Evolutionary conservation across 1,140 invertebrate genomes (phyloP).

Genomic region (fruit fly (Drosophila melanogaster)): DNA sequence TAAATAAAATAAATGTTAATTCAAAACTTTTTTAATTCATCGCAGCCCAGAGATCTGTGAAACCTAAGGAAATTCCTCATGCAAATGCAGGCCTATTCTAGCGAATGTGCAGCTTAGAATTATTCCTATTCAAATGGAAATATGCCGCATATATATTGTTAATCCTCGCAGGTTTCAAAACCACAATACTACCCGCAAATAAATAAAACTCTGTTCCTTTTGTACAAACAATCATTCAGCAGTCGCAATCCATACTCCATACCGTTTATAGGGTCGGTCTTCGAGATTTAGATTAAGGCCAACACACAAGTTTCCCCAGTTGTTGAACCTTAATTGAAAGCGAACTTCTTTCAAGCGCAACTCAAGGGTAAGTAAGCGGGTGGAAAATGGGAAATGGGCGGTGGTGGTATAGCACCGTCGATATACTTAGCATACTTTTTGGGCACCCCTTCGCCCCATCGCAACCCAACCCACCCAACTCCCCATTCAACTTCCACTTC

Average conservation of each 20-base stretch:
- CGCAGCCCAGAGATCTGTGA: background rate
- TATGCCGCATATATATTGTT: background rate
- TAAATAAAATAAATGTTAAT: slow-evolving; percentile 7
- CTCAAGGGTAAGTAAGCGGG: slow-evolving; percentile 3
- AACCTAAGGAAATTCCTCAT: background rate
- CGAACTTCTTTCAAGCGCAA: slow-evolving; percentile 29
- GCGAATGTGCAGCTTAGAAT: background rate
- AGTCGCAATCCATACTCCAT: slow-evolving; percentile 22
- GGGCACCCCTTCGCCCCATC: slow-evolving; percentile 8
- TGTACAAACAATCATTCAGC: slow-evolving; percentile 14
- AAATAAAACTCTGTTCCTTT: background rate
- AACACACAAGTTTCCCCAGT: slow-evolving; percentile 14
- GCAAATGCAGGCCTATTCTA: background rate
- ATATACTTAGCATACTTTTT: slow-evolving; percentile 48
- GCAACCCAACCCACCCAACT: background rate
- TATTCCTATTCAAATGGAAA: slow-evolving; percentile 3
- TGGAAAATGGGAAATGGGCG: background rate
- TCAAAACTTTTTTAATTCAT: background rate
- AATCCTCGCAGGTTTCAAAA: background rate
- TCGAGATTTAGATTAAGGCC: slow-evolving; percentile 27
- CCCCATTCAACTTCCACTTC: slow-evolving; percentile 2
- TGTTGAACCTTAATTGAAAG: slow-evolving; percentile 40
- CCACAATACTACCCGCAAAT: background rate
- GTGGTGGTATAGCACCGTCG: background rate
- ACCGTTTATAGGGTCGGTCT: slow-evolving; percentile 8